A percentile compares a stretch with the other conserved stretches of the same genome.
phyloP scores from a whole-genome alignment of 1,140 invertebrate genomes.

The Mizuhopecten yessoensis region DNA sequence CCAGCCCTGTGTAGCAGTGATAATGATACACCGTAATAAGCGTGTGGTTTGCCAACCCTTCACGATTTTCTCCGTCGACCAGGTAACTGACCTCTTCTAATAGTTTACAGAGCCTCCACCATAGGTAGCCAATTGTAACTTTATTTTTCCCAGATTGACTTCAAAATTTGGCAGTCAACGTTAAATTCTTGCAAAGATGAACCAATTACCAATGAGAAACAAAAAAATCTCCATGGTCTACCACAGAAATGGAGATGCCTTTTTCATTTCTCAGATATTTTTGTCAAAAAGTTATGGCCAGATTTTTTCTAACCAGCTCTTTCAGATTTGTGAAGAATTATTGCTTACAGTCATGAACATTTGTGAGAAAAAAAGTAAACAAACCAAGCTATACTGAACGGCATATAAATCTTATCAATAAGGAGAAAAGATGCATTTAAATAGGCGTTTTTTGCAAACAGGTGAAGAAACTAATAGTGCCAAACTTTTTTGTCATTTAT shows the following conservation, averaged over 20 bases:
- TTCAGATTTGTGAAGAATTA: neutral
- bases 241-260: too few species aligned
- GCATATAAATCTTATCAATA: neutral
- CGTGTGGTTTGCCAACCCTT: neutral
- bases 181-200: slow-evolving; percentile 39
- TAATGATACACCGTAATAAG: neutral
- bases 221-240: neutral
- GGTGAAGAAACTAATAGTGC: too few species aligned
- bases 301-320: neutral
- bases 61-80: neutral
- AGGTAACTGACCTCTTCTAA: slow-evolving; percentile 23
- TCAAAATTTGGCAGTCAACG: slow-evolving; percentile 33
- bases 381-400: neutral
- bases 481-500: too few species aligned
- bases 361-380: neutral
- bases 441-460: too few species aligned
- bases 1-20: too few species aligned
- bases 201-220: slow-evolving; percentile 34
- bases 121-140: slow-evolving; percentile 27
- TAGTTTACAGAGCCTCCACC: slow-evolving; percentile 4
- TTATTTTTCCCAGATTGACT: slow-evolving; percentile 39
- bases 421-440: too few species aligned
- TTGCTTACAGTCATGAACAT: neutral
- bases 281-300: neutral
- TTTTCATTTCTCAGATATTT: slow-evolving; percentile 11